phyloP scores from a whole-genome alignment of 2,113 vertebrate species.

The Numenius arquata region DNA sequence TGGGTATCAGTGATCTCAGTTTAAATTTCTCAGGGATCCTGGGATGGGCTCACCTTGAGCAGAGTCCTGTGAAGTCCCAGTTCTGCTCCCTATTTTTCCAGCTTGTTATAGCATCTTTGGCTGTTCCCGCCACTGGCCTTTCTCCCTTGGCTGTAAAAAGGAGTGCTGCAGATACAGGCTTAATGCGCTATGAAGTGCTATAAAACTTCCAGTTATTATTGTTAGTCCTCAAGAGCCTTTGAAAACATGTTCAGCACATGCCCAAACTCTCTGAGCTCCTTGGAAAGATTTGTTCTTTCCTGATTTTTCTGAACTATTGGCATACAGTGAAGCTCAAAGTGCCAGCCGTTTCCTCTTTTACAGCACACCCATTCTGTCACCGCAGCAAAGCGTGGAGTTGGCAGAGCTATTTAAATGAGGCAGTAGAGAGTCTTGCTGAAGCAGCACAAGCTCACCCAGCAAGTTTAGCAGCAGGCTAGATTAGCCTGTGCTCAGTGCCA shows the following conservation, averaged over 20 bases:
- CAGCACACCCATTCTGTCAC: background rate
- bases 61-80: background rate
- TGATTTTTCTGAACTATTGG: background rate
- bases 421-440: background rate
- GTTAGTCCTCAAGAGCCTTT: background rate
- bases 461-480: background rate
- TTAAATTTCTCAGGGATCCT: background rate
- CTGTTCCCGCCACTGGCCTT: background rate
- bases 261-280: background rate
- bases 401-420: background rate
- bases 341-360: constrained; percentile 6
- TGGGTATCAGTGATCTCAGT: background rate
- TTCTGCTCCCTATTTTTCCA: background rate
- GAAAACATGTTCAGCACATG: background rate
- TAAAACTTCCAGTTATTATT: background rate
- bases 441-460: background rate
- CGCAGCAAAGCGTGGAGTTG: background rate
- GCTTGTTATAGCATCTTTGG: background rate
- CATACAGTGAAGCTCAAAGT: background rate
- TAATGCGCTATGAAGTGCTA: background rate
- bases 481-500: background rate
- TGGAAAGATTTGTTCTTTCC: constrained; percentile 8
- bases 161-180: background rate
- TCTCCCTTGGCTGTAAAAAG: background rate
- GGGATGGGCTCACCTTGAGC: background rate